phyloP scores from a whole-genome alignment of 2,797 vertebrate genomes.

The Pseudochirops cupreus region DNA sequence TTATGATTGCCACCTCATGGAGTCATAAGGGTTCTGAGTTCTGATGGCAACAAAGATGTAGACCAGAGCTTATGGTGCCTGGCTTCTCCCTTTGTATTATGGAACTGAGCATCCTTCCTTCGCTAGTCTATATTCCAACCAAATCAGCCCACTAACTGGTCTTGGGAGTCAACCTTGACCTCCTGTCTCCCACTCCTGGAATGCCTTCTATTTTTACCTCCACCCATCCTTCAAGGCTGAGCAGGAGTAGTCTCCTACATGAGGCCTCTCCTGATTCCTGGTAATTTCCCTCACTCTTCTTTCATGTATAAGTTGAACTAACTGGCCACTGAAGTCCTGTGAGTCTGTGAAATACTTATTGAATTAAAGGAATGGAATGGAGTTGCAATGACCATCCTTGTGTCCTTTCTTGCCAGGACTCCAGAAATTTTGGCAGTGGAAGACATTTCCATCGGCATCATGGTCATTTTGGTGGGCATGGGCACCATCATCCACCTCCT shows the following conservation, averaged over 20 bases:
- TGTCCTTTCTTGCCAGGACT: constrained; percentile 57
- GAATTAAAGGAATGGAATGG: not conserved
- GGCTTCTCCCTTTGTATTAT: not conserved
- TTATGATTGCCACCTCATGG: not conserved
- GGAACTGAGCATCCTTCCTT: not conserved
- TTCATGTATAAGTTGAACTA: not conserved
- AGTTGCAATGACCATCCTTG: not conserved
- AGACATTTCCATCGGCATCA: not conserved
- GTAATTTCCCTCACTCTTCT: not conserved
- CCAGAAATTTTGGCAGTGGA: not conserved
- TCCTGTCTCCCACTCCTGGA: not conserved
- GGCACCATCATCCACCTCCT: not conserved
- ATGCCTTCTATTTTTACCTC: not conserved
- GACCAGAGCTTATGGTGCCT: not conserved
- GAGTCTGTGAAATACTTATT: not conserved
- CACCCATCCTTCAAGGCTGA: not conserved
- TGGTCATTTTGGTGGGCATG: not conserved
- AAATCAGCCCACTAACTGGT: not conserved
- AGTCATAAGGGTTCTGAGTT: not conserved
- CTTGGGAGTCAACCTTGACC: not conserved
- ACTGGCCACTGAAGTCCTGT: not conserved
- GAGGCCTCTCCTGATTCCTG: not conserved
- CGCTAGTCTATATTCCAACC: not conserved
- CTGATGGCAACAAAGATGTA: not conserved
- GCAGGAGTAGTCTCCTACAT: not conserved